A percentile compares a stretch with the other conserved stretches of the same genome.
These are phyloP conservation scores for Scaptomyza polygonia DNA, from an alignment of 2,888 invertebrate genomes.

Conservation along the genomic window DNA sequence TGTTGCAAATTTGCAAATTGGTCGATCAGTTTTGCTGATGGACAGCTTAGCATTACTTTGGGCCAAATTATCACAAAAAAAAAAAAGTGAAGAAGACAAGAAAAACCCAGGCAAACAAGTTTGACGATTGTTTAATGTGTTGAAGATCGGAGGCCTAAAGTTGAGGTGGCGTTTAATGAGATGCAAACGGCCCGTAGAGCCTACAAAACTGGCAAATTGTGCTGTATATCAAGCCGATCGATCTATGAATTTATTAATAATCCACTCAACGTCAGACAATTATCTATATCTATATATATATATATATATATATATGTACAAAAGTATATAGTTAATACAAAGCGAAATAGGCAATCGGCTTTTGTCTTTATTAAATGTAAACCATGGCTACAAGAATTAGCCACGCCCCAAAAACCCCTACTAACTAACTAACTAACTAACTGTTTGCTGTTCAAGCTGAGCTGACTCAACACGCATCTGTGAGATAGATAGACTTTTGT, in stretches of 20 bases:
- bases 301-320: constrained; percentile 1
- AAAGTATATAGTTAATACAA: constrained; percentile 6
- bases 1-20: constrained; percentile 55
- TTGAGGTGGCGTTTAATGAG: constrained; percentile 63
- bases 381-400: constrained; percentile 54
- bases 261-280: constrained; percentile 39
- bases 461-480: constrained; percentile 30
- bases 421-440: too few species aligned
- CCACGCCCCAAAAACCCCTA: constrained; percentile 38
- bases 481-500: constrained; percentile 27
- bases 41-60: constrained; percentile 14
- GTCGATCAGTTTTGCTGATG: constrained; percentile 45
- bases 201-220: constrained; percentile 41
- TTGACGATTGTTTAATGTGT: constrained; percentile 18
- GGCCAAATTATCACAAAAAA: constrained; percentile 5
- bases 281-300: constrained; percentile 1
- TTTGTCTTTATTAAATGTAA: constrained; percentile 47
- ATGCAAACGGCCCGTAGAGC: constrained; percentile 45
- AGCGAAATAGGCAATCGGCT: constrained; percentile 12
- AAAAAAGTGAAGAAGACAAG: neutral
- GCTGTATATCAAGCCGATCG: constrained; percentile 16
- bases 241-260: constrained; percentile 36
- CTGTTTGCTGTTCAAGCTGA: too few species aligned
- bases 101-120: constrained; percentile 52
- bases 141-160: constrained; percentile 39